Conservation (phyloP, 1,140 invertebrate species). For the Drosophila ambigua region DNA sequence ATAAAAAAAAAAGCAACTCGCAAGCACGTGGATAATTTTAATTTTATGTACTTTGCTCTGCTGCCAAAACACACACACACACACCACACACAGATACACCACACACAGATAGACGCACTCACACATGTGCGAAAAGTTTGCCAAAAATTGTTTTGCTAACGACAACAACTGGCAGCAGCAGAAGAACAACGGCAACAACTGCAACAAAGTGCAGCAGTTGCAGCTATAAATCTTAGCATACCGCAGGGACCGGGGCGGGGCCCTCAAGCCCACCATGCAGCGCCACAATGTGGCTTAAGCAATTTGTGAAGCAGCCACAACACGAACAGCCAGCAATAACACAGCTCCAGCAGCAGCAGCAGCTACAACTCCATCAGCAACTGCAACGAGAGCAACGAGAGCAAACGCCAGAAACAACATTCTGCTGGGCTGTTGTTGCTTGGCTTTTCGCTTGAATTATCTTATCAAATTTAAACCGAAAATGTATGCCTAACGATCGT, state of each 20-base stretch:
- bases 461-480: too few relatives aligned
- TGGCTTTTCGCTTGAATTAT: too few relatives aligned
- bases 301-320: conserved; percentile 68
- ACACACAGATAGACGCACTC: conserved; percentile 1
- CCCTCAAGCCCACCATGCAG: conserved; percentile 44
- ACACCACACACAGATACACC: neutral
- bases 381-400: too few relatives aligned
- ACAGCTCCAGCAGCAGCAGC: conserved; percentile 14
- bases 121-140: conserved; percentile 70
- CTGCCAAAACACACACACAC: too few relatives aligned
- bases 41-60: conserved; percentile 67
- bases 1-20: conserved; percentile 45
- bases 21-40: conserved; percentile 75
- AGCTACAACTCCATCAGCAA: conserved; percentile 39
- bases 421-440: too few relatives aligned
- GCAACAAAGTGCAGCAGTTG: conserved; percentile 56
- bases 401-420: too few relatives aligned
- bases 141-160: conserved; percentile 73
- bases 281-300: conserved; percentile 76
- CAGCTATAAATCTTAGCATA: conserved; percentile 79
- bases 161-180: conserved; percentile 42
- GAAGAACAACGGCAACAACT: too few relatives aligned
- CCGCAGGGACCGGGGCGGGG: conserved; percentile 46
- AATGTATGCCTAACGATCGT: too few relatives aligned
- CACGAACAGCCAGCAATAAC: conserved; percentile 31